Percentiles rank a stretch among this genome's conserved stretches.
phyloP scores from a whole-genome alignment of 2,888 invertebrate species.

The Diplolepis rosae region DNA sequence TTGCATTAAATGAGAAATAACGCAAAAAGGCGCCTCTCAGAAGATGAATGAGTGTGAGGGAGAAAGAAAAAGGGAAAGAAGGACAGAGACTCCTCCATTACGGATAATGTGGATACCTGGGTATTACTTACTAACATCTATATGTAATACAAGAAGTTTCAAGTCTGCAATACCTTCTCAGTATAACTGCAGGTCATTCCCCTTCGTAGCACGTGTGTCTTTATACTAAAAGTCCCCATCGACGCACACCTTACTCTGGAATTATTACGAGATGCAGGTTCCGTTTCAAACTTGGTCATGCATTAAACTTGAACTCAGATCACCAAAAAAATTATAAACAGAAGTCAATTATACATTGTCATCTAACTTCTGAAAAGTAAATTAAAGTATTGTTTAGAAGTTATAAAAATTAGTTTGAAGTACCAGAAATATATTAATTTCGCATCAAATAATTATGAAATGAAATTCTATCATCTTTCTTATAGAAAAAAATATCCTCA shows the following conservation, averaged over 20 bases:
- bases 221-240: constrained; percentile 2
- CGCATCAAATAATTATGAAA: no score
- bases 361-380: no score
- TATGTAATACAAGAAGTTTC: background rate
- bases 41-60: background rate
- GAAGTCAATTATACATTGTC: no score
- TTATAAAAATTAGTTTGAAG: no score
- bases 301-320: background rate
- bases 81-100: constrained; percentile 3
- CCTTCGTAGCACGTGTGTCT: constrained; percentile 23
- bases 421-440: no score
- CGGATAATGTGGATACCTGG: constrained; percentile 9
- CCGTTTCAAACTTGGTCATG: background rate
- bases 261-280: background rate
- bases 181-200: constrained; percentile 23
- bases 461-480: no score
- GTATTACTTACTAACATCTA: background rate
- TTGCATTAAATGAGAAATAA: background rate
- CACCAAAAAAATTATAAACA: background rate
- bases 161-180: constrained; percentile 1
- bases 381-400: no score
- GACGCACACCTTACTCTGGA: background rate
- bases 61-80: background rate
- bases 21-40: constrained; percentile 1
- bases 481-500: no score